Evolutionary conservation across 2,113 vertebrate species (phyloP).

Genomic region (Oreotrochilus melanogaster): DNA sequence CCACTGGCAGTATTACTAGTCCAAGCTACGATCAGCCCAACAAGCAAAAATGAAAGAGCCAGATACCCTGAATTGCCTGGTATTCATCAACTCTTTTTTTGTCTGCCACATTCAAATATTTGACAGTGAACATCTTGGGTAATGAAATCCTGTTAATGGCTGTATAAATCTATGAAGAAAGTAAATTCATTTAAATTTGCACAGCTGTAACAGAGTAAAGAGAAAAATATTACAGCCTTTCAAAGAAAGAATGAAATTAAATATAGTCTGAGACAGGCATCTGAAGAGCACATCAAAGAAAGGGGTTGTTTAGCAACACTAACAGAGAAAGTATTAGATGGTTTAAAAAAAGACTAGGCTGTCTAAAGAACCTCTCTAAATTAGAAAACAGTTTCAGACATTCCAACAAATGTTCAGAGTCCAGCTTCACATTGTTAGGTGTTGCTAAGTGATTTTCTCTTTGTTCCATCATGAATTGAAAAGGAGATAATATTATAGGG

Average conservation of each 20-base stretch:
- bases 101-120: not conserved
- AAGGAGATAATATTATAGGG: constrained; percentile 1
- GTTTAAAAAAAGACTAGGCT: not conserved
- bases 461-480: constrained; percentile 11
- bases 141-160: not conserved
- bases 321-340: not conserved
- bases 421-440: not conserved
- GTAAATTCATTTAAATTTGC: constrained; percentile 40
- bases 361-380: not conserved
- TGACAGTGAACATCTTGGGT: not conserved
- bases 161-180: not conserved
- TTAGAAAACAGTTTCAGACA: not conserved
- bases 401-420: not conserved
- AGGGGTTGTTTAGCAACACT: constrained; percentile 52
- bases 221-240: constrained; percentile 2
- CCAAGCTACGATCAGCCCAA: not conserved
- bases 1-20: not conserved
- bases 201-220: constrained; percentile 43
- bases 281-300: not conserved
- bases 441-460: constrained; percentile 47
- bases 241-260: constrained; percentile 42
- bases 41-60: not conserved
- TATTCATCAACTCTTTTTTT: not conserved
- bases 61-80: not conserved
- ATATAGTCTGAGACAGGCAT: not conserved